Conservation (phyloP, 2,888 invertebrate genomes). For the Pharmacophagus antenor region DNA sequence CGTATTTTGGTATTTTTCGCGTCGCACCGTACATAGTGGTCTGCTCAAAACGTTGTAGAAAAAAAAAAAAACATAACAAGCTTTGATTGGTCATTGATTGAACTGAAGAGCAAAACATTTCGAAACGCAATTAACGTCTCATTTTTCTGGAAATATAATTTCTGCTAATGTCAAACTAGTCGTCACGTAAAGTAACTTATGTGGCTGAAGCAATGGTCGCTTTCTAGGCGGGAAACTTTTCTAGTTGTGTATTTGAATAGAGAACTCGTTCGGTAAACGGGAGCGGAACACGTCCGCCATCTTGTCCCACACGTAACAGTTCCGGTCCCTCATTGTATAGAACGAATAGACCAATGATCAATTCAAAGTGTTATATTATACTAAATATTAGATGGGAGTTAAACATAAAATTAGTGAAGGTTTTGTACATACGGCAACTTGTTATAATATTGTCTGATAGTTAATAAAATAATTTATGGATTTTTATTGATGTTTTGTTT, state of each 20-base stretch:
- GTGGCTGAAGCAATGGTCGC: too few relatives aligned
- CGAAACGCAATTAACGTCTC: background rate
- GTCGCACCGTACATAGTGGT: slow-evolving; percentile 14
- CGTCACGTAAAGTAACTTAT: background rate
- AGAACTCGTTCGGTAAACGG: background rate
- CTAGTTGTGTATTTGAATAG: background rate
- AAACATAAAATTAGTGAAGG: slow-evolving; percentile 34
- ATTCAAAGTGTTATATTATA: slow-evolving; percentile 13
- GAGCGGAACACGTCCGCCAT: background rate
- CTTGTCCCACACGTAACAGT: background rate
- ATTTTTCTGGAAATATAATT: slow-evolving; percentile 9
- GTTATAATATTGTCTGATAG: slow-evolving; percentile 77
- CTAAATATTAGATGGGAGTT: slow-evolving; percentile 29
- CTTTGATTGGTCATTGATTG: slow-evolving; percentile 13
- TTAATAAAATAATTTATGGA: slow-evolving; percentile 80
- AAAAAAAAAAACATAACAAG: background rate
- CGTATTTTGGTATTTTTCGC: slow-evolving; percentile 19
- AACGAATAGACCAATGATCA: slow-evolving; percentile 13
- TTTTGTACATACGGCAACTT: slow-evolving; percentile 76
- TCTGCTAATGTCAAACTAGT: background rate
- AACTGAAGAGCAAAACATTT: background rate
- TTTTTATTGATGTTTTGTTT: slow-evolving; percentile 52
- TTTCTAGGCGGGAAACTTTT: too few relatives aligned
- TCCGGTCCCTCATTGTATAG: slow-evolving; percentile 1
- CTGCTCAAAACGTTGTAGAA: slow-evolving; percentile 25